These are phyloP conservation scores for Aurelia sp. DNA, from an alignment of 30 jellyfish, hydroid and myxozoan genomes.

Conservation along the genomic window DNA sequence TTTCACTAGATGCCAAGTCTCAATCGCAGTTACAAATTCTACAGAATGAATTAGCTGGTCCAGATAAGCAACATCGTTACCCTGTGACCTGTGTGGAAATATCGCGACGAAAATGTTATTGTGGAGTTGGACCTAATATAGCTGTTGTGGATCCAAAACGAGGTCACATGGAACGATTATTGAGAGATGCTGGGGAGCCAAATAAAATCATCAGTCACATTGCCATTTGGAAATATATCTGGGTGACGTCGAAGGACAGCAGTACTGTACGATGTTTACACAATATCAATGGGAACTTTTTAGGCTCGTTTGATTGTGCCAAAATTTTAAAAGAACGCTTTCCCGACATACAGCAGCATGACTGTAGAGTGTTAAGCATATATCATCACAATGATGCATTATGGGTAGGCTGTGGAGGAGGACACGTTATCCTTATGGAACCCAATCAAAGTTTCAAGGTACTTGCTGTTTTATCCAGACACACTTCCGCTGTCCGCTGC, in stretches of 20 bases:
- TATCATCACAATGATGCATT: constrained; percentile 52
- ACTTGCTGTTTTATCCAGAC: constrained; percentile 69
- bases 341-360: constrained; percentile 37
- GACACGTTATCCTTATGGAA: constrained; percentile 75
- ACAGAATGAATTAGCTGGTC: constrained; percentile 29
- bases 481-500: constrained; percentile 78
- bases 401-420: constrained; percentile 95
- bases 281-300: neutral
- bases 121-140: constrained; percentile 56
- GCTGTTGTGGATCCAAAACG: constrained; percentile 62
- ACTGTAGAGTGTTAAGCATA: constrained; percentile 67
- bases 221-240: constrained; percentile 17
- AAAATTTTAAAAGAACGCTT: constrained; percentile 31
- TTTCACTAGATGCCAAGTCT: constrained; percentile 5
- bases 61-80: constrained; percentile 9
- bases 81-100: constrained; percentile 51
- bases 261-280: constrained; percentile 39
- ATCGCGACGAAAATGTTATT: constrained; percentile 29
- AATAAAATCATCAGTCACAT: constrained; percentile 29
- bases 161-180: constrained; percentile 38
- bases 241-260: constrained; percentile 62
- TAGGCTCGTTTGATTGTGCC: constrained; percentile 53
- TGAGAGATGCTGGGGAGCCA: constrained; percentile 34
- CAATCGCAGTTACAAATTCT: constrained; percentile 18
- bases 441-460: constrained; percentile 30